Evolutionary conservation across 37 sponge, comb jelly and placozoan species (phyloP), one percentile per base, ranked within the genome.

Genomic region (Chondrilla cf. caribensis): DNA sequence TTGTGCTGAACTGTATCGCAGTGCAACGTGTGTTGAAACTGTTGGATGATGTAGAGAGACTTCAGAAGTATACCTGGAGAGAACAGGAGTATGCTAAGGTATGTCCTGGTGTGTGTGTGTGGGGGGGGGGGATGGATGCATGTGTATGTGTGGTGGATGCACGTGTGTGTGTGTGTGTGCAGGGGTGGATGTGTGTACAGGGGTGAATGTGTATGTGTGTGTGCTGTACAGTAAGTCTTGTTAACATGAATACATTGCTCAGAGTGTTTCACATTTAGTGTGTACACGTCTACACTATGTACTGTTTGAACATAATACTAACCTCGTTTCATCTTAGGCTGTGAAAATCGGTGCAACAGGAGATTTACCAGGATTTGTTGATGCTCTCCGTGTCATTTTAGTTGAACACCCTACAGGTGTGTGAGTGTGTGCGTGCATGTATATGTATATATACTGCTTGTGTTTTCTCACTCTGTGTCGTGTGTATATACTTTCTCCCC

Each of bases 321-420:
- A n/a, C n/a, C 41, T 37, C 44, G 24, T 79, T 25, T 47, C 5
- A 26, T 26, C 60, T 29, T 24, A 41, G 42, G 54, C 77, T 29
- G 41, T 58, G 35, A 19, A 2, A 1, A 22, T 79, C 29, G 54
- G 24, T 83, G 7, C 29, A 79, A 89, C n/a, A 81, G 81, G 38
- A 77, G 66, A n/a, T 22, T 42, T 24, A 77, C 72, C 41, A 77
- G 82, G 38, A 51, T 85, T 58, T 85, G 82, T 38, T 2, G 39
- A 17, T 75, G 44, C 37, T 86, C 86, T 70, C 24, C 67, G 19
- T 75, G 82, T 15, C 78, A 82, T 28, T 79, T 82, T 21, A 82
- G 41, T 73, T 81, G 79, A 39, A 60, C 59, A 85, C 79, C 54
- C 83, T 38, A 71, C 65, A 21, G 75, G 66, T 60, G 41, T n/a